Evolutionary conservation across 2,888 invertebrate species (phyloP), one percentile per base, ranked within the genome.

Genomic region (Diplazon laetatorius): DNA sequence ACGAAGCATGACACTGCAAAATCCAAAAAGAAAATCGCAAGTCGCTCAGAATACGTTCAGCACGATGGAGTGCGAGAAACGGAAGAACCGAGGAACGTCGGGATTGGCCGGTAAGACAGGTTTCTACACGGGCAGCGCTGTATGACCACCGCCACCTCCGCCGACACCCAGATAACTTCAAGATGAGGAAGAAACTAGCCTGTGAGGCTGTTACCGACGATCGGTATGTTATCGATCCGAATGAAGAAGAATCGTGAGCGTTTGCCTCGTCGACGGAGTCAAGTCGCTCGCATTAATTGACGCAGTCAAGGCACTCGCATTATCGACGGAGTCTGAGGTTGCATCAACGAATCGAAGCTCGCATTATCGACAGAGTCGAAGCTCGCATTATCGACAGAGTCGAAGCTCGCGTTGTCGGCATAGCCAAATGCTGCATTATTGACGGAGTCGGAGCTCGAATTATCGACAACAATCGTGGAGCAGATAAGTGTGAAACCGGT

Each of bases 141-240:
- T 91, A 90, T 91, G 91, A 91, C 90, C 89, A 82, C 90, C 90
- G 87, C 87, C 88, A n/a, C 89, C 89, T 50, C 87, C 88, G 76
- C 87, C 88, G 71, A 85, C 87, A 16, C 87, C 89, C 0, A 90
- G 89, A 87, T 91, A 91, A 90, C 88, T 90, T 46, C 63, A 63
- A 48, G 77, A 84, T 74, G 88, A 89, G 83, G 87, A 90, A 71
- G 89, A 89, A 78, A 89, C 89, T 75, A 85, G 86, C 52, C 85
- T 90, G 22, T 89, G 85, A 80, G 44, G 18, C 37, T 18, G 18
- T 6, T 14, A 4, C 14, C 14, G 25, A 20, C 35, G 57, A 35
- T 6, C 22, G 62, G 18, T n/a, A 6, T 55, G 12, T n/a, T 1
- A n/a, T n/a, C n/a, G n/a, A n/a, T n/a, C n/a, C n/a, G n/a, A n/a